Conservation (phyloP, 2,888 invertebrate genomes). For the Gerris lacustris region DNA sequence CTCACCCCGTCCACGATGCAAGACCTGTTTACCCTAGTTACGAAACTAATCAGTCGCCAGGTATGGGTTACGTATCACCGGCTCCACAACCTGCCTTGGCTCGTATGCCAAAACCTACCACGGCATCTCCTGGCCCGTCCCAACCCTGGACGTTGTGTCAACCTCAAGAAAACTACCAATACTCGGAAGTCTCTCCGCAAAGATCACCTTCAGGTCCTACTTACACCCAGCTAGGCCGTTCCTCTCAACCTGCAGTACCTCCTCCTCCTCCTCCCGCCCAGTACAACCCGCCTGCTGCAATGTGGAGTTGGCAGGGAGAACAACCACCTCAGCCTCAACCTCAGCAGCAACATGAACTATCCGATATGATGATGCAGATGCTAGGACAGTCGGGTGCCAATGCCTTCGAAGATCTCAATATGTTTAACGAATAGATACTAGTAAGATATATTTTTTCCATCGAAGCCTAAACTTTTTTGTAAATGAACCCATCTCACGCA, state of each 20-base stretch:
- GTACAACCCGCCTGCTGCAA: slow-evolving; percentile 17
- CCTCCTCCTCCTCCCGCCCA: slow-evolving; percentile 30
- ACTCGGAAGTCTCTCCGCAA: slow-evolving; percentile 44
- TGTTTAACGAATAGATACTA: slow-evolving; percentile 52
- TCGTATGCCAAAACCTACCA: slow-evolving; percentile 54
- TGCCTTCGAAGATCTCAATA: slow-evolving; percentile 79
- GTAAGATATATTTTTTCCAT: no score
- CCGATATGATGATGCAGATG: slow-evolving; percentile 84
- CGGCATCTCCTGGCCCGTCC: slow-evolving; percentile 58
- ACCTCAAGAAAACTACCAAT: slow-evolving; percentile 39
- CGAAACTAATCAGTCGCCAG: slow-evolving; percentile 62
- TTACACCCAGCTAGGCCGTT: slow-evolving; percentile 60
- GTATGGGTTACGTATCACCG: slow-evolving; percentile 48
- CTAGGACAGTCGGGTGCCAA: slow-evolving; percentile 65
- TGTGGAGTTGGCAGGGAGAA: slow-evolving; percentile 30
- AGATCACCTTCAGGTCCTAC: slow-evolving; percentile 74
- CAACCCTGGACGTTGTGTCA: slow-evolving; percentile 54
- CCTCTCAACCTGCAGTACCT: slow-evolving; percentile 36
- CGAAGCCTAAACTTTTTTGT: no score
- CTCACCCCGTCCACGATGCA: slow-evolving; percentile 38
- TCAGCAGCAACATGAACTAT: slow-evolving; percentile 54
- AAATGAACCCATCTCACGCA: no score
- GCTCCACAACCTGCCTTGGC: slow-evolving; percentile 39
- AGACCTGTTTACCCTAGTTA: slow-evolving; percentile 53
- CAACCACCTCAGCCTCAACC: slow-evolving; percentile 41